Evolutionary conservation across 2,797 vertebrate genomes (phyloP).

Genomic region (Macropodus opercularis): DNA sequence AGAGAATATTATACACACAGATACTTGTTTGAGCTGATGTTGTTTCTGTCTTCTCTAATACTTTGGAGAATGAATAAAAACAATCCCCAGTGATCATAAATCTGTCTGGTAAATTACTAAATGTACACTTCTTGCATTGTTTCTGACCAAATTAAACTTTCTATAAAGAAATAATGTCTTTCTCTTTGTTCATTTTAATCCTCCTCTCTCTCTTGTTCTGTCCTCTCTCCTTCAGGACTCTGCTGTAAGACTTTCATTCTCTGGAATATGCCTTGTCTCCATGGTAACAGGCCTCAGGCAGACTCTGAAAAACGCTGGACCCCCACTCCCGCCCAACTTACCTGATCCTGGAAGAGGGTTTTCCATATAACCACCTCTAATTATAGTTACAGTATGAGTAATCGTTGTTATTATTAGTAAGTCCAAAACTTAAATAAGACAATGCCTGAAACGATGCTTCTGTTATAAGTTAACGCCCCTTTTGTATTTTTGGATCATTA

Average conservation of each 20-base stretch:
- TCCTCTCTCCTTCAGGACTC: conserved; percentile 46
- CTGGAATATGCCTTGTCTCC: conserved; percentile 62
- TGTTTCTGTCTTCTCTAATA: no score
- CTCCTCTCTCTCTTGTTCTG: background rate
- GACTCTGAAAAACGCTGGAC: conserved; percentile 41
- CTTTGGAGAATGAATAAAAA: no score
- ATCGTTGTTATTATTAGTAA: background rate
- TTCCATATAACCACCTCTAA: background rate
- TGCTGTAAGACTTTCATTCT: conserved; percentile 25
- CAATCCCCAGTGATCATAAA: no score
- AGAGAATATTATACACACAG: no score
- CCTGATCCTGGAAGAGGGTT: conserved; percentile 41
- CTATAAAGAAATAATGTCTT: conserved; percentile 22
- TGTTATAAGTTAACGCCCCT: background rate
- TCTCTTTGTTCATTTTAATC: conserved; percentile 20
- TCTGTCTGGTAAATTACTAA: no score
- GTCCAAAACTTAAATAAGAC: conserved; percentile 7
- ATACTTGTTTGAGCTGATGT: no score
- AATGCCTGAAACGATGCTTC: background rate
- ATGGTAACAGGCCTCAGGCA: conserved; percentile 61
- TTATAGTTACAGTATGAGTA: background rate
- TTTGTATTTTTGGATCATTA: background rate
- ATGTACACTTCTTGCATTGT: no score
- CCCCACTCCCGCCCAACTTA: conserved; percentile 18
- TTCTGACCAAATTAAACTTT: conserved; percentile 11